These are phyloP conservation scores for Phengaris alcon DNA, from an alignment of 2,888 invertebrate species.

Conservation along the genomic window DNA sequence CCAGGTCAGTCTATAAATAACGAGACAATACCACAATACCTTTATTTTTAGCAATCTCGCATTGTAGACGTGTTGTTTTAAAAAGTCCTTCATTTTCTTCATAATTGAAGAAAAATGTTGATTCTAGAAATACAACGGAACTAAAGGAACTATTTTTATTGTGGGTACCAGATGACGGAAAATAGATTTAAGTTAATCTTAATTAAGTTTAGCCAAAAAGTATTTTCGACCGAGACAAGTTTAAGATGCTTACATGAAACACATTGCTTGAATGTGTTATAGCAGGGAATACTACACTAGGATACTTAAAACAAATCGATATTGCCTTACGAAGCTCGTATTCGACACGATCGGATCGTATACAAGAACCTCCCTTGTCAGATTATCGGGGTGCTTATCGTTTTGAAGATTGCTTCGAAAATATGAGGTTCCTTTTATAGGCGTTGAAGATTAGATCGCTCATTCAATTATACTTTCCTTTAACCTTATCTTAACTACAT, in stretches of 20 bases:
- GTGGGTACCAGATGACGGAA: no score
- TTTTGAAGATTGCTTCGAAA: constrained; percentile 16
- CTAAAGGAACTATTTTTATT: no score
- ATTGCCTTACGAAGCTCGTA: neutral
- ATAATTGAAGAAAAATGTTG: neutral
- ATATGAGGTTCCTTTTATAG: constrained; percentile 9
- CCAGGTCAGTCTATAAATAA: neutral
- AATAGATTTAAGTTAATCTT: no score
- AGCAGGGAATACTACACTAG: neutral
- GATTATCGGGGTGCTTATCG: constrained; percentile 12
- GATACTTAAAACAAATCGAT: constrained; percentile 17
- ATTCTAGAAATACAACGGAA: neutral
- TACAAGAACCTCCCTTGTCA: constrained; percentile 11
- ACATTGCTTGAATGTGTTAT: neutral
- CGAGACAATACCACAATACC: neutral
- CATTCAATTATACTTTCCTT: neutral
- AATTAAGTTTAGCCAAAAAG: no score
- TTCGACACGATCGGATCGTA: constrained; percentile 8
- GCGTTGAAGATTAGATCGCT: neutral
- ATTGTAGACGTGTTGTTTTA: neutral
- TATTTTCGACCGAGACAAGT: no score
- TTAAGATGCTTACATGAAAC: no score
- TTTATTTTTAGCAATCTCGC: neutral
- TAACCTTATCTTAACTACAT: neutral
- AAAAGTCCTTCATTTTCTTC: neutral